Percentiles rank a stretch among this genome's conserved stretches.
Conservation (phyloP, 2,113 vertebrate genomes). For the Rhombomys opimus region DNA sequence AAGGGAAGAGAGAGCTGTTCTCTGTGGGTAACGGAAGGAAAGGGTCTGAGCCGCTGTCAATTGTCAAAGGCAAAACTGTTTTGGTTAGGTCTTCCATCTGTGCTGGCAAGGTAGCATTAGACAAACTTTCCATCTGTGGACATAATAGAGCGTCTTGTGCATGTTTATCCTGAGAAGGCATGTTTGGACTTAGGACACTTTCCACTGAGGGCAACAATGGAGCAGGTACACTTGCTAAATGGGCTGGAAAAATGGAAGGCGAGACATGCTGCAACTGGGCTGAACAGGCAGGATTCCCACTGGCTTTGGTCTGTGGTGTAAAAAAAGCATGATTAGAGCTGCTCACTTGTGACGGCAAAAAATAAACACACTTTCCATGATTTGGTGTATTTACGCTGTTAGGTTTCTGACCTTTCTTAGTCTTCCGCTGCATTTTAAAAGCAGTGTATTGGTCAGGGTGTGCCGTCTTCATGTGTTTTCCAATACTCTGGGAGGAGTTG, state of each 20-base stretch:
- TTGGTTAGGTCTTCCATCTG: slow-evolving; percentile 88
- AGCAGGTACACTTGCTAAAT: slow-evolving; percentile 89
- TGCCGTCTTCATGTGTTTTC: slow-evolving; percentile 96
- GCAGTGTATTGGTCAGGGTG: slow-evolving; percentile 95
- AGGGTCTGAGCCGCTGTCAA: slow-evolving; percentile 88
- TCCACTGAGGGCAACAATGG: slow-evolving; percentile 90
- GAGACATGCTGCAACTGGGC: slow-evolving; percentile 85
- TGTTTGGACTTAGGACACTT: slow-evolving; percentile 84
- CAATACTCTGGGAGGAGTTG: slow-evolving; percentile 94
- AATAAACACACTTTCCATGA: slow-evolving; percentile 85
- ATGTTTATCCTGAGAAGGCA: slow-evolving; percentile 87
- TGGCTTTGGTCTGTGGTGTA: slow-evolving; percentile 87
- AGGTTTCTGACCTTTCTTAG: slow-evolving; percentile 87
- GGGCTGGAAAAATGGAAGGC: slow-evolving; percentile 87
- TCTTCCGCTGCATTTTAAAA: slow-evolving; percentile 92
- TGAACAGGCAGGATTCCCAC: slow-evolving; percentile 82
- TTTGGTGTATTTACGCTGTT: slow-evolving; percentile 75
- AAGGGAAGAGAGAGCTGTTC: slow-evolving; percentile 86
- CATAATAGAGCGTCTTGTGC: slow-evolving; percentile 84
- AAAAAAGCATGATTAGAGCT: slow-evolving; percentile 83
- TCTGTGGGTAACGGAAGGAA: slow-evolving; percentile 89
- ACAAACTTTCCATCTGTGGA: slow-evolving; percentile 86
- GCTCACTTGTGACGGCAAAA: slow-evolving; percentile 83
- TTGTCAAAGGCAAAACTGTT: slow-evolving; percentile 88
- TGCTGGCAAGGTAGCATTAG: slow-evolving; percentile 85